Evolutionary conservation across 2,888 invertebrate species (phyloP), one percentile per base, ranked within the genome.

Genomic region (Scelioninae gen. 1): DNA sequence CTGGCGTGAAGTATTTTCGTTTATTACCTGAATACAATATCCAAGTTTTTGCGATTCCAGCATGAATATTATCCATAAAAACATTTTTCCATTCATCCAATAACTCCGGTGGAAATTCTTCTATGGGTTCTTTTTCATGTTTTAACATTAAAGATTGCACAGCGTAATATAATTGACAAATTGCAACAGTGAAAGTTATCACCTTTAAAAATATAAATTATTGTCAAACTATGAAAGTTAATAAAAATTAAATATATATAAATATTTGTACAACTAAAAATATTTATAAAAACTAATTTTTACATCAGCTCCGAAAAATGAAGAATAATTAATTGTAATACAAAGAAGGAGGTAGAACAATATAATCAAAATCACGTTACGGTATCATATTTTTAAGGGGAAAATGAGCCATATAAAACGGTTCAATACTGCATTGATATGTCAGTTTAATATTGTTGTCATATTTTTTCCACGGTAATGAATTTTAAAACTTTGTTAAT

Each of bases 51-150:
- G 94, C 90, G 13, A 95, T 87, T 83, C 93, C 93, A 62, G 88
- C 87, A 88, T 94, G 94, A 45, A 95, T 92, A 85, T 95, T 95
- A 65, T 94, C 94, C 78, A 94, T 94, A 93, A 97, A 96, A 69
- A 97, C 94, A 91, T 96, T 95, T 62, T 93, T 92, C 97, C 97
- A 97, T 93, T 97, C 97, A 66, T 94, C 93, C 31, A 93, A 89
- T 60, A 95, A 82, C 13, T 86, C 85, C 5, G 87, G 58, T 1
- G 90, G 87, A n/a, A 94, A 85, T 91, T 92, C 69, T 89, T 90
- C 63, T 65, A 93, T 91, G 85, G 93, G 92, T 23, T 92, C 86
- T 66, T 89, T 85, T 45, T 91, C 88, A 43, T 93, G 88, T 71
- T 87, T 86, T 53, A 86, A 85, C 84, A 95, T 93, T 88, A 94